Base-by-base conservation (phyloP, 2,113 vertebrate genomes). In the Protomyctophum bolini region DNA sequence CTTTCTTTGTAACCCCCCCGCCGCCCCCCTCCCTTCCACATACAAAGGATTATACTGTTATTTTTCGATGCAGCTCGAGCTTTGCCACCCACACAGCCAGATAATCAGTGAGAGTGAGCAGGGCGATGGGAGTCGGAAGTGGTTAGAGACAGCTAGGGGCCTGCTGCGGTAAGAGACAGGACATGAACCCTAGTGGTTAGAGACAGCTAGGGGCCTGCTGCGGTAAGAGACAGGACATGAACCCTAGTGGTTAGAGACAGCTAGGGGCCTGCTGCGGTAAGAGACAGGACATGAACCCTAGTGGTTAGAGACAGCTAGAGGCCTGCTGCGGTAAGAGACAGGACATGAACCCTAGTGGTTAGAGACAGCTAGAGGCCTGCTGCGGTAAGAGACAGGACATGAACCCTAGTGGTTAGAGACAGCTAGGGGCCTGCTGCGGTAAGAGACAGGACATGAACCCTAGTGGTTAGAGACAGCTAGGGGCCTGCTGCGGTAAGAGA, bases 61-160 rank as follows among this genome's bases (percentile, higher is more conserved):
- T 65, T 60, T 74, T 77, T 84, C 72, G 61, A 70, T 56, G 58
- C n/a, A 9, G 57, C 66, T 65, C 77, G 66, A 63, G 71, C 73
- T 55, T 77, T 80, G 73, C 51, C 51, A 75, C 69, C 66, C 66
- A 69, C 33, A 75, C 29, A 60, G 68, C 66, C 60, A 46, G 14
- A 14, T 56, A 77, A 76, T 78, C 72, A 58, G 29, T 68, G 10
- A 72, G 63, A 66, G 48, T 48, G 72, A 76, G 28, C 12, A 48
- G 59, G 66, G 54, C 12, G 60, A 14, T 12, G 9, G 11, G 41
- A 6, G 7, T n/a, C 6, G 69, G 45, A 66, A 75, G 3, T 68
- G 73, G 77, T 41, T 72, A 77, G 50, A 8, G 64, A 68, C 45
- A 57, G 57, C 8, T 3, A 15, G 80, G 52, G 6, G 9, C 9